Conservation (phyloP, 2,797 vertebrate species). For the Myotis myotis region DNA sequence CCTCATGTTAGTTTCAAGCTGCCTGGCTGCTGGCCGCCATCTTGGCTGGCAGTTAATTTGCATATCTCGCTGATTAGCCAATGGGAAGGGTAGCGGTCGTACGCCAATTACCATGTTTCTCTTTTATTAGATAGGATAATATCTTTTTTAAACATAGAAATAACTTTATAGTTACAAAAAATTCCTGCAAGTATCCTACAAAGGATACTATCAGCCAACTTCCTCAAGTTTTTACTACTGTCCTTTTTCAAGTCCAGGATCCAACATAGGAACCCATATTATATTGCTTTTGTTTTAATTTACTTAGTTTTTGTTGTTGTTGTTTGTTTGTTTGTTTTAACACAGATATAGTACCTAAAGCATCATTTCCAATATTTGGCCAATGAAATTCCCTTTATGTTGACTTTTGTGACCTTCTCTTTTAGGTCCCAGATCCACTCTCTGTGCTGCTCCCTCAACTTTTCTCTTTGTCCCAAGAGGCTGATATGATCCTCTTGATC, state of each 20-base stretch:
- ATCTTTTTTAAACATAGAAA: background rate
- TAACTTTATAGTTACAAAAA: background rate
- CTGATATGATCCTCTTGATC: background rate
- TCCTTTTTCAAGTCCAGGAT: background rate
- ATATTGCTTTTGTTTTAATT: background rate
- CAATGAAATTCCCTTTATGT: background rate
- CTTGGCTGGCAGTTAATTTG: no score
- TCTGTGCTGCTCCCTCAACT: background rate
- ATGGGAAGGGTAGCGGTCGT: no score
- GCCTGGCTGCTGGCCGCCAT: no score
- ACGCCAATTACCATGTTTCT: no score
- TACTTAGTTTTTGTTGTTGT: no score
- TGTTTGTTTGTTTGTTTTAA: no score
- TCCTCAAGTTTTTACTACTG: background rate
- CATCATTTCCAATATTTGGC: background rate
- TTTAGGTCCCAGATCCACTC: background rate
- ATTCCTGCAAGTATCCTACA: background rate
- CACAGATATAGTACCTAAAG: no score
- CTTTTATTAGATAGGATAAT: background rate
- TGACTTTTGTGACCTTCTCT: background rate
- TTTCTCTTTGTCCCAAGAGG: background rate
- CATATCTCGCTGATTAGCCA: no score
- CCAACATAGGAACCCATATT: background rate
- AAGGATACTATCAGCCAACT: background rate
- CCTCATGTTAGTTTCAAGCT: no score